phyloP scores from a whole-genome alignment of 2,888 invertebrate species.

The Globia sparganii region DNA sequence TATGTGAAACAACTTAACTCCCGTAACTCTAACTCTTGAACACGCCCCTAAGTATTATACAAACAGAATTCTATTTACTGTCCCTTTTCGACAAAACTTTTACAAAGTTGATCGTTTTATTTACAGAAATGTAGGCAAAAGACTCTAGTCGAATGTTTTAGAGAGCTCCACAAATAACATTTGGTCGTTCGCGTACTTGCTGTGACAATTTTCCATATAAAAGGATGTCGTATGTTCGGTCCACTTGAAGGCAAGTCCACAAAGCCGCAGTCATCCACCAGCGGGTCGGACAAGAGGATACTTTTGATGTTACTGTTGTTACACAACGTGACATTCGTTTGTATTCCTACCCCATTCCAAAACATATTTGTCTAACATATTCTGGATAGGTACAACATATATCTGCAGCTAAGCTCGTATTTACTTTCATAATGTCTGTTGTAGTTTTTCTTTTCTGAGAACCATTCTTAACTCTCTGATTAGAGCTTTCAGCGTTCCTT shows the following conservation, averaged over 20 bases:
- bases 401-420: not conserved
- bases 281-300: conserved; percentile 40
- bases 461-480: conserved; percentile 5
- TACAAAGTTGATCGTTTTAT: conserved; percentile 66
- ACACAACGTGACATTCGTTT: conserved; percentile 19
- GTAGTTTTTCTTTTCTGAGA: not conserved
- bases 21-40: conserved; percentile 68
- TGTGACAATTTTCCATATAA: conserved; percentile 59
- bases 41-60: conserved; percentile 71
- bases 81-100: conserved; percentile 70
- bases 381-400: conserved; percentile 11
- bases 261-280: conserved; percentile 42
- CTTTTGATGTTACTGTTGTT: conserved; percentile 38
- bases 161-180: conserved; percentile 73
- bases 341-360: conserved; percentile 21
- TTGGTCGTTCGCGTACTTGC: conserved; percentile 55
- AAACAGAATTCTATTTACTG: conserved; percentile 74
- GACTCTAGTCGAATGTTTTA: conserved; percentile 64
- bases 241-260: conserved; percentile 55
- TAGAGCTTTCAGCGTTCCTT: conserved; percentile 7
- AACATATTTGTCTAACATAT: conserved; percentile 25
- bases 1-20: conserved; percentile 67
- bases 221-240: conserved; percentile 44
- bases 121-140: conserved; percentile 69
- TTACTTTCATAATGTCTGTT: conserved; percentile 3